phyloP scores from a whole-genome alignment of 2,888 invertebrate genomes.

The Tenodera sinensis region DNA sequence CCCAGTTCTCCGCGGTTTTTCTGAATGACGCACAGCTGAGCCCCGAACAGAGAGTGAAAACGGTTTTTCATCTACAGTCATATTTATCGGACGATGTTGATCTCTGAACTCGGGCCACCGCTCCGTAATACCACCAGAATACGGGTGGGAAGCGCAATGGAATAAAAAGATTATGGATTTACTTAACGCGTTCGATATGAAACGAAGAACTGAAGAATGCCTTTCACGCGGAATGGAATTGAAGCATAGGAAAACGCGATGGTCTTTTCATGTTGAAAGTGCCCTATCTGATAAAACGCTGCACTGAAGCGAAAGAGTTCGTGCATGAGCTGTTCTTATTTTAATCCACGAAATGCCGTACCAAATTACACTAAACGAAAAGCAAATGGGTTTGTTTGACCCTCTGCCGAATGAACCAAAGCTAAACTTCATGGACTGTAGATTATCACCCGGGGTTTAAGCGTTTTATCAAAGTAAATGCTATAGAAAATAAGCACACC shows the following conservation, averaged over 20 bases:
- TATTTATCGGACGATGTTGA: not conserved
- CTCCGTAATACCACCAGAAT: not conserved
- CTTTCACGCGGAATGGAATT: not conserved
- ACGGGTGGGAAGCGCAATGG: not conserved
- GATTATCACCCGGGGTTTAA: not conserved
- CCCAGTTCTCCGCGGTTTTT: not conserved
- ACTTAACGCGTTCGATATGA: not conserved
- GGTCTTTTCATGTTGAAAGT: not conserved
- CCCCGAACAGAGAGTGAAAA: not conserved
- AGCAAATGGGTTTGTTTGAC: not conserved
- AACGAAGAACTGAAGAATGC: not conserved
- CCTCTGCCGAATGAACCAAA: not conserved
- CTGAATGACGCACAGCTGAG: not conserved
- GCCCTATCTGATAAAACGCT: not conserved
- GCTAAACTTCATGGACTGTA: not conserved
- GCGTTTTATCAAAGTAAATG: too few relatives aligned
- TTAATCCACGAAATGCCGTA: not conserved
- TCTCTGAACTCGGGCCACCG: not conserved
- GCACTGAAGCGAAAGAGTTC: not conserved
- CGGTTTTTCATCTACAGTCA: not conserved
- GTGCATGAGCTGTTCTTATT: not conserved
- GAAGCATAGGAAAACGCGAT: not conserved
- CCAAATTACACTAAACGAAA: not conserved
- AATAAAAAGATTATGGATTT: constrained; percentile 15
- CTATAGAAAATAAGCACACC: too few relatives aligned